These are phyloP conservation scores for Aleiodes alternator DNA, from an alignment of 2,888 invertebrate genomes.

Conservation along the genomic window DNA sequence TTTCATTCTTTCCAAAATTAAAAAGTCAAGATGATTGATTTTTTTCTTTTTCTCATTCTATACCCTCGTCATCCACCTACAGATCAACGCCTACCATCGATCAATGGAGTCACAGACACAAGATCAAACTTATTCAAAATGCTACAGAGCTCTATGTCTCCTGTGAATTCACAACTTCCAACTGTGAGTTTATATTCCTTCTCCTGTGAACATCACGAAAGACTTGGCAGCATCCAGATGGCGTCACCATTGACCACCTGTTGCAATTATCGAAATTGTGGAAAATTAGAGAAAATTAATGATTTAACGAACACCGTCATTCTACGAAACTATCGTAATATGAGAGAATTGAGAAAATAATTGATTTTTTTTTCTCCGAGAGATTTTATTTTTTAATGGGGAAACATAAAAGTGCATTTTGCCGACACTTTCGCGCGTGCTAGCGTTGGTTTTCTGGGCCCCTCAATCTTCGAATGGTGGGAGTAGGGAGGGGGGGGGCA, in stretches of 20 bases:
- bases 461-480: not conserved
- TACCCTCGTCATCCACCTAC: slow-evolving; percentile 66
- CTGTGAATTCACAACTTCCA: not conserved
- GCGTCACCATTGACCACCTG: not conserved
- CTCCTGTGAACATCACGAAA: not conserved
- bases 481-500: not conserved
- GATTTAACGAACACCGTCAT: too few relatives aligned
- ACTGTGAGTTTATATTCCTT: not conserved
- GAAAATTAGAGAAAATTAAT: too few relatives aligned
- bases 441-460: not conserved
- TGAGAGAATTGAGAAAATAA: too few relatives aligned
- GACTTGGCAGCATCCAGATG: not conserved
- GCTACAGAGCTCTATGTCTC: not conserved
- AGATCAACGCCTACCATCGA: slow-evolving; percentile 57
- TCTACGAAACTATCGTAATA: too few relatives aligned
- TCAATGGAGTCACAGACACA: slow-evolving; percentile 35
- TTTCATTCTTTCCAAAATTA: too few relatives aligned
- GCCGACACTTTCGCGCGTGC: slow-evolving; percentile 21
- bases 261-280: not conserved
- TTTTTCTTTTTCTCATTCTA: slow-evolving; percentile 60
- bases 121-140: slow-evolving; percentile 8
- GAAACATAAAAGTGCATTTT: not conserved
- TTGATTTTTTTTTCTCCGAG: not conserved
- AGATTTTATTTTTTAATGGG: too few relatives aligned
- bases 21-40: too few relatives aligned